Evolutionary conservation across 2,888 invertebrate genomes (phyloP), one percentile per base, ranked within the genome.

Genomic region (Ypsolopha sequella): DNA sequence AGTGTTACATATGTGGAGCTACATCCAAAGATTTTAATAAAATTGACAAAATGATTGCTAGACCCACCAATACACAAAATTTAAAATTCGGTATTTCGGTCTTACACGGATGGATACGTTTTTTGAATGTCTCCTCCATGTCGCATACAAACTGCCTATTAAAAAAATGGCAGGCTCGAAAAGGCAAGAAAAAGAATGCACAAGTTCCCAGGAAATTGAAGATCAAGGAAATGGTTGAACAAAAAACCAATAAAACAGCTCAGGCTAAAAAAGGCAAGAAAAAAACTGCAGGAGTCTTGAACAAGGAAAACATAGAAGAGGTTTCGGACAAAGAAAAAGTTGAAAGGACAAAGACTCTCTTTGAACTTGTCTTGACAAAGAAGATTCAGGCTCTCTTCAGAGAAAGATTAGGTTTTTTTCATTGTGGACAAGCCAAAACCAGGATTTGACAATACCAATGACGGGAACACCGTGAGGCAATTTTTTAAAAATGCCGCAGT

Each of bases 141-240:
- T 73, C 8, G 48, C 65, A 11, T 68, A 73, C 51, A 67, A 66
- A 52, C 50, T 68, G 9, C 57, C 61, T 7, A 36, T 66, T 4
- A 2, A 62, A 50, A 64, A 63, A 53, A 66, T n/a, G 64, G 61
- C 61, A 64, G 55, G 36, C 49, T 9, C 53, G 57, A 52, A 44
- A n/a, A 11, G 6, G 46, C 10, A 48, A 39, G 24, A 24, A 24
- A 24, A 4, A n/a, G n/a, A n/a, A n/a, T n/a, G n/a, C n/a, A n/a
- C n/a, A n/a, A n/a, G n/a, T n/a, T n/a, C n/a, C n/a, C n/a, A n/a
- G n/a, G n/a, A n/a, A n/a, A n/a, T n/a, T n/a, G n/a, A n/a, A n/a
- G n/a, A n/a, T n/a, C n/a, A n/a, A n/a, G n/a, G n/a, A n/a, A n/a
- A n/a, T n/a, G n/a, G n/a, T n/a, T n/a, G n/a, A n/a, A n/a, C n/a